Conservation (phyloP, 1,140 invertebrate species). For the Brachionus sp. region DNA sequence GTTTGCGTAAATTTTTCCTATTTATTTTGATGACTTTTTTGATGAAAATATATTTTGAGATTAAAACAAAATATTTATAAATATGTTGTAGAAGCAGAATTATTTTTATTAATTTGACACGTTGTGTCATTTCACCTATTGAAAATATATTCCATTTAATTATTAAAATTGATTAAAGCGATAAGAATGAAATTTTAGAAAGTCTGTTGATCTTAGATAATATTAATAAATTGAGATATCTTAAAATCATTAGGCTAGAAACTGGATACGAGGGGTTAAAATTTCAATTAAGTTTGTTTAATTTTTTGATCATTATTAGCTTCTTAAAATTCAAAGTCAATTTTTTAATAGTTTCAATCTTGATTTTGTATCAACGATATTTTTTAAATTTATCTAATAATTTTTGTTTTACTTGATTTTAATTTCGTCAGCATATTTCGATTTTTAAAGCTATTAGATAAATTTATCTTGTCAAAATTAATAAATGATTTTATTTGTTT, state of each 20-base stretch:
- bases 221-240: background rate
- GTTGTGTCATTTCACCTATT: background rate
- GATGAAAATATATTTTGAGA: background rate
- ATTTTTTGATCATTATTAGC: background rate
- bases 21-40: background rate
- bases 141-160: background rate
- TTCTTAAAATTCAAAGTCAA: too few species aligned
- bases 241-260: background rate
- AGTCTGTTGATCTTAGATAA: background rate
- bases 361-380: too few species aligned
- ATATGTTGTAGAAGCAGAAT: background rate
- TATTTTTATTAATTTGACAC: background rate
- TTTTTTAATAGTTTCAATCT: too few species aligned
- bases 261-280: background rate
- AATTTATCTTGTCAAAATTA: background rate
- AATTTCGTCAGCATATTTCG: background rate
- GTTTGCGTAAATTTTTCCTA: background rate
- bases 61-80: background rate
- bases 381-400: too few species aligned
- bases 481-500: background rate
- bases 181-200: background rate
- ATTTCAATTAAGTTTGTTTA: background rate
- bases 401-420: background rate
- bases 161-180: background rate
- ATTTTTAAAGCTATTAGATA: background rate